These are phyloP conservation scores for Drosophila navojoa DNA, from an alignment of 1,140 invertebrate species.

Conservation along the genomic window DNA sequence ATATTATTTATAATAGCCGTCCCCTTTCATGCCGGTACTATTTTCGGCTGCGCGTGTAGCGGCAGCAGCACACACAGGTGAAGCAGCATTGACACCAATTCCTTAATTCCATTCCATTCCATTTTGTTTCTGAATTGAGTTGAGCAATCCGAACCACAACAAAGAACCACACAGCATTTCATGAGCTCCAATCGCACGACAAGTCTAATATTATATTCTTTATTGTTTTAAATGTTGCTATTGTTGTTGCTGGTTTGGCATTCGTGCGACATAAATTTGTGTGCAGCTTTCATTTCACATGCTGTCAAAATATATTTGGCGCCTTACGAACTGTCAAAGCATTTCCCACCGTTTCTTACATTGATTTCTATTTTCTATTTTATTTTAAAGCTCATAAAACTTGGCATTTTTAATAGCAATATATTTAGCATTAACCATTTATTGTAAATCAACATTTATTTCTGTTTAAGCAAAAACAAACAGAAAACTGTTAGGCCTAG, in stretches of 20 bases:
- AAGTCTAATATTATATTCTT: conserved; percentile 12
- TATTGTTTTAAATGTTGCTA: conserved; percentile 29
- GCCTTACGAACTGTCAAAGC: conserved; percentile 31
- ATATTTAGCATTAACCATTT: conserved; percentile 1
- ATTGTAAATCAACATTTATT: conserved; percentile 8
- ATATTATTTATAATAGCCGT: conserved; percentile 40
- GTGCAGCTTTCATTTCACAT: conserved; percentile 8
- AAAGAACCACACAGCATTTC: conserved; percentile 19
- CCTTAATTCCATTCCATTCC: conserved; percentile 1
- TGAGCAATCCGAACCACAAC: conserved; percentile 32
- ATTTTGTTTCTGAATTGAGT: background rate
- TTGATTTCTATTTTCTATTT: conserved; percentile 19
- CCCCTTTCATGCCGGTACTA: conserved; percentile 9
- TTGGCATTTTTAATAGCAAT: conserved; percentile 37
- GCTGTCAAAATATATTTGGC: conserved; percentile 37
- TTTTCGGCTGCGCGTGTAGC: conserved; percentile 61
- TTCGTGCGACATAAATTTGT: conserved; percentile 65
- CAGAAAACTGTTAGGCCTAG: background rate
- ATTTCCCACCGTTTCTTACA: conserved; percentile 8
- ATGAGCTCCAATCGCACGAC: background rate
- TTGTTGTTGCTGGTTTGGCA: conserved; percentile 48
- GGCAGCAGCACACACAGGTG: conserved; percentile 63
- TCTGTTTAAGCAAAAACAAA: background rate
- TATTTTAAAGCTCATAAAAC: conserved; percentile 40
- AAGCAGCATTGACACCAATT: conserved; percentile 54